Evolutionary conservation across 2,113 vertebrate genomes (phyloP).

Genomic region (Macaca nemestrina): DNA sequence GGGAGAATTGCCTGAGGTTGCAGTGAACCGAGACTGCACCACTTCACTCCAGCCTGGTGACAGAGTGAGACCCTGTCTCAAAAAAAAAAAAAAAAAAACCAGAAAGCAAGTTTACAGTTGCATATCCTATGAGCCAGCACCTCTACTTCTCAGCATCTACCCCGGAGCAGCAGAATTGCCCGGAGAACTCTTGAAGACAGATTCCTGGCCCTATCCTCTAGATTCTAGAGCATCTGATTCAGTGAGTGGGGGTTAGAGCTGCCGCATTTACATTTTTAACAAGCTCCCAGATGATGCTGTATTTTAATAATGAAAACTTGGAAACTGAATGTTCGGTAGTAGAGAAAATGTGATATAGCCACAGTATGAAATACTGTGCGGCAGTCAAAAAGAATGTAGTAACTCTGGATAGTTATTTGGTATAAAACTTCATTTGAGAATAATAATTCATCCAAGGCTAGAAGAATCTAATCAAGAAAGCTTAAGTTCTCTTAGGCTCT

Average conservation of each 20-base stretch:
- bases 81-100: neutral
- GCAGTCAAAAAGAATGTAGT: neutral
- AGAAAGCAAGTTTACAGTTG: neutral
- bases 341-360: neutral
- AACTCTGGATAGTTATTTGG: neutral
- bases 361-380: neutral
- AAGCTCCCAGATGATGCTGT: neutral
- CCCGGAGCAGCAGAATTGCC: neutral
- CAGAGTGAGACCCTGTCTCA: neutral
- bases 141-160: neutral
- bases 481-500: constrained; percentile 4
- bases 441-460: neutral
- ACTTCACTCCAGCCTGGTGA: neutral
- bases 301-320: neutral
- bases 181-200: neutral
- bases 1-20: neutral
- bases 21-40: no score
- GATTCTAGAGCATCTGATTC: neutral
- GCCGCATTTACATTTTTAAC: neutral
- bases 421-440: neutral
- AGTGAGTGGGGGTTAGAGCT: neutral
- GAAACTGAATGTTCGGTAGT: neutral
- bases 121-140: neutral
- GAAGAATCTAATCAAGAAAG: neutral
- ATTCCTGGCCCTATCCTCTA: neutral